Percentiles rank a stretch among this genome's conserved stretches.
phyloP scores from a whole-genome alignment of 2,113 vertebrate genomes.

The Alaudala cheleensis region DNA sequence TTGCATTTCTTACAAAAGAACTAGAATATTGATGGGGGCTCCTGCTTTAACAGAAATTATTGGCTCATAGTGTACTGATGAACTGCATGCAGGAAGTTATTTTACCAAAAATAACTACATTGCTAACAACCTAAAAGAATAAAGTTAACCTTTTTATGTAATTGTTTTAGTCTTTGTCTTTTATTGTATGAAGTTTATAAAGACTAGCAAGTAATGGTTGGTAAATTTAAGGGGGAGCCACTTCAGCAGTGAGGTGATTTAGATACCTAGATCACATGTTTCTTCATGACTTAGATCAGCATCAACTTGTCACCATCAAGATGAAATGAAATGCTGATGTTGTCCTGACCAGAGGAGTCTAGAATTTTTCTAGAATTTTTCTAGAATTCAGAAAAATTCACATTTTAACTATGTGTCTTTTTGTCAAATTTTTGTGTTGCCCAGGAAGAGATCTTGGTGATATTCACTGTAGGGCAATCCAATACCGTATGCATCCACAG shows the following conservation, averaged over 20 bases:
- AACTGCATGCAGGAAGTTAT: conserved; percentile 86
- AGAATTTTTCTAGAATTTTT: too few species aligned
- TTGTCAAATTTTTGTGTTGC: neutral
- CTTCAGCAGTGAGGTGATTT: neutral
- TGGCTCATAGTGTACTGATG: conserved; percentile 70
- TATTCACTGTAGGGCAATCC: neutral
- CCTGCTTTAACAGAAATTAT: conserved; percentile 77
- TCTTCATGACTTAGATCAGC: neutral
- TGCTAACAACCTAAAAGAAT: conserved; percentile 81
- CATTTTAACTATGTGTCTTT: neutral
- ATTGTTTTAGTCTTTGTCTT: conserved; percentile 62
- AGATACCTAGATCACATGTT: neutral
- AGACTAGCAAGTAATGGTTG: neutral
- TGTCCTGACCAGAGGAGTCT: neutral
- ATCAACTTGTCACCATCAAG: neutral
- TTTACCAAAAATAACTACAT: conserved; percentile 73
- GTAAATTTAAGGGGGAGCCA: neutral
- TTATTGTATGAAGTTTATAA: neutral
- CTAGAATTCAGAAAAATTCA: neutral
- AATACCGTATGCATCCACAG: neutral
- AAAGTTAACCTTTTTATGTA: conserved; percentile 84
- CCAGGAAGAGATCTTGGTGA: neutral
- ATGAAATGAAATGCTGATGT: neutral
- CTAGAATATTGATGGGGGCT: conserved; percentile 60
- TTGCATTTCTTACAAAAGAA: conserved; percentile 76